Base-by-base conservation (phyloP, 2,888 invertebrate species). In the Neria commutata region DNA sequence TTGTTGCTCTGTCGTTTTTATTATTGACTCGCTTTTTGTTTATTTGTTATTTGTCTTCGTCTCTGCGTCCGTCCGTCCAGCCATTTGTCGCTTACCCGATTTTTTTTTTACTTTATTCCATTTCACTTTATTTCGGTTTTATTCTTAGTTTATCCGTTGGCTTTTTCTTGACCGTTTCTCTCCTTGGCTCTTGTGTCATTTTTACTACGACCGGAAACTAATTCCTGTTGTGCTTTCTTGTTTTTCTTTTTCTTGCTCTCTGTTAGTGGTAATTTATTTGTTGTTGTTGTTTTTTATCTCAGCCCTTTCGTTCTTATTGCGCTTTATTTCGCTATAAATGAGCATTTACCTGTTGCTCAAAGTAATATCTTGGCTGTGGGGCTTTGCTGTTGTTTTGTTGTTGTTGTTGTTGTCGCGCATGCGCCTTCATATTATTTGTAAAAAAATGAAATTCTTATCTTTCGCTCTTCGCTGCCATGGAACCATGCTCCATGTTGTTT, bases 191-290 rank as follows among this genome's bases (percentile, higher is more conserved):
- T 73, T 68, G 67, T 72, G 72, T 71, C 69, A 73, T 73, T 70
- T 72, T 68, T 72, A 69, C 72, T 71, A 73, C 71, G 73, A 74
- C 74, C 74, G 74, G 73, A 74, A 74, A 73, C 74, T 74, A 73
- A 73, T 73, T 72, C 72, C 73, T 68, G 71, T 69, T 48, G 42
- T 19, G 42, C 34, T 47, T 55, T 16, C 16, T 49, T 55, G 19
- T 33, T 47, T 40, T 47, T 48, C 47, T 53, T 48, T 47, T n/a
- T 59, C 53, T 51, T 60, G 71, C 68, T 57, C 65, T 63, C 69
- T 72, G 23, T 21, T 37, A 16, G 34, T 34, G 21, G 14, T 16
- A 46, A 11, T n/a, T 29, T 54, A 24, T 48, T 65, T 56, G 58
- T 58, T 60, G 48, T 57, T 47, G 34, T 49, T 61, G 61, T 67